Evolutionary conservation across 2,113 vertebrate species (phyloP).

Genomic region (Paramisgurnus dabryanus): DNA sequence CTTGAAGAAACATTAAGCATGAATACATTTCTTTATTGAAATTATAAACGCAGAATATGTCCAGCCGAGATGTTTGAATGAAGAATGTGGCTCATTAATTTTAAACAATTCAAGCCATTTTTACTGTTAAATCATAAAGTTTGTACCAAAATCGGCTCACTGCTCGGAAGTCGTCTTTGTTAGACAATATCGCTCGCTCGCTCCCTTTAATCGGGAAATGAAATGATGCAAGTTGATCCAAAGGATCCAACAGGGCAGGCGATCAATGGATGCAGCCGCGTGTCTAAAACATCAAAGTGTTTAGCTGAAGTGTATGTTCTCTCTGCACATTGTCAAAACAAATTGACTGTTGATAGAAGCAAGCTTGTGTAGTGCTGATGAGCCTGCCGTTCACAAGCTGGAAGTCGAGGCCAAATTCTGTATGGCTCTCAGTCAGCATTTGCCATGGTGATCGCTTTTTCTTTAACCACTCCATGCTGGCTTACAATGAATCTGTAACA

Average conservation of each 20-base stretch:
- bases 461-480: conserved; percentile 23
- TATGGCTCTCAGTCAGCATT: conserved; percentile 41
- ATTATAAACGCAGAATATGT: no score
- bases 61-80: neutral
- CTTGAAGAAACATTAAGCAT: no score
- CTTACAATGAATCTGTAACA: neutral
- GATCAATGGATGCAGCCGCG: conserved; percentile 30
- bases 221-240: conserved; percentile 13
- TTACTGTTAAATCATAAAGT: neutral
- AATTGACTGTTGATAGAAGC: conserved; percentile 40
- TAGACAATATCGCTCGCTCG: neutral
- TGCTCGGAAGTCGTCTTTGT: neutral
- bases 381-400: conserved; percentile 38
- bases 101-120: neutral
- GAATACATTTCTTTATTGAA: no score
- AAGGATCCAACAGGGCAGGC: conserved; percentile 35
- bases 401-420: conserved; percentile 18
- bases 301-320: conserved; percentile 29
- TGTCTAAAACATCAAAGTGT: conserved; percentile 44
- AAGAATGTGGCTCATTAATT: conserved; percentile 12
- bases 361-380: conserved; percentile 47
- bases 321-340: conserved; percentile 44
- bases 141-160: neutral
- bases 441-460: conserved; percentile 36
- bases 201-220: conserved; percentile 21